Evolutionary conservation across 2,888 invertebrate genomes (phyloP).

Genomic region (Antheraea yamamai): DNA sequence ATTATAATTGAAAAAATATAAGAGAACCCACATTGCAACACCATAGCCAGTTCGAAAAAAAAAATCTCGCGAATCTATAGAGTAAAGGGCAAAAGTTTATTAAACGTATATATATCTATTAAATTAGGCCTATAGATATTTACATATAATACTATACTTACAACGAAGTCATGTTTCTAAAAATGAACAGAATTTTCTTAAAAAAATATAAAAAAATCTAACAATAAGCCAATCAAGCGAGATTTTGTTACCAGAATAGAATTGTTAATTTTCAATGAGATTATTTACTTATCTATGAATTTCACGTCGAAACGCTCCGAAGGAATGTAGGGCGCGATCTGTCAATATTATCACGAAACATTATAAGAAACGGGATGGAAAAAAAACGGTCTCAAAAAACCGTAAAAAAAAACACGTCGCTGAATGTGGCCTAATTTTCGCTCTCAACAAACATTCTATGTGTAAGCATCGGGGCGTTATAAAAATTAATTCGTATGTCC

Average conservation of each 20-base stretch:
- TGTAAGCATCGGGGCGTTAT: constrained; percentile 77
- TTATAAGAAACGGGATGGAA: constrained; percentile 48
- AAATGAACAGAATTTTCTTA: background rate
- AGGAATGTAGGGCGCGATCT: constrained; percentile 58
- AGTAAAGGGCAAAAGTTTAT: no score
- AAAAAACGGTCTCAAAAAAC: constrained; percentile 21
- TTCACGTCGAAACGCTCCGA: constrained; percentile 37
- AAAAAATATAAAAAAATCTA: constrained; percentile 16
- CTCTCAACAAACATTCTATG: constrained; percentile 75
- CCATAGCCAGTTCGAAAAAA: no score
- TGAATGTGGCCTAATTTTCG: constrained; percentile 81
- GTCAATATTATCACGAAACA: constrained; percentile 81
- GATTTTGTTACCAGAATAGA: constrained; percentile 59
- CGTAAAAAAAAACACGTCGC: constrained; percentile 27
- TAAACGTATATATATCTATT: no score
- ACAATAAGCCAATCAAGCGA: constrained; percentile 75
- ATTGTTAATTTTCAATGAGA: constrained; percentile 79
- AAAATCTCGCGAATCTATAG: no score
- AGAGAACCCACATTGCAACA: no score
- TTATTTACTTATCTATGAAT: constrained; percentile 77
- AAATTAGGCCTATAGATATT: background rate
- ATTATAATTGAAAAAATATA: no score
- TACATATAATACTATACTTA: background rate
- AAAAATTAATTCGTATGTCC: constrained; percentile 75
- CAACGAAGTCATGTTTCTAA: background rate